Evolutionary conservation across 2,797 vertebrate species (phyloP).

Genomic region (Uromys caudimaculatus): DNA sequence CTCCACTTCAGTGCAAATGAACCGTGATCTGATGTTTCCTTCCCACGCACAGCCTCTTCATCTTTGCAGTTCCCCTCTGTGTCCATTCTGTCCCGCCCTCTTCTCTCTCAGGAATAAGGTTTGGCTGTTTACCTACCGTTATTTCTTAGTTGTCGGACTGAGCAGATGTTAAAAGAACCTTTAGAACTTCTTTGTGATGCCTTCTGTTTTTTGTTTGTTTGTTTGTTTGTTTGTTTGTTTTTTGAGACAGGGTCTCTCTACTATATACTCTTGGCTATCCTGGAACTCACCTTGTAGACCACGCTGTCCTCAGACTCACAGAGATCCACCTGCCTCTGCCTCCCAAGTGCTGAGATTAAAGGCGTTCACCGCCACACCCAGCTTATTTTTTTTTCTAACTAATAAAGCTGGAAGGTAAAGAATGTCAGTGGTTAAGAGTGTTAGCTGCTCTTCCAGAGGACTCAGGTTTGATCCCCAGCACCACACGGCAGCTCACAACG

Average conservation of each 20-base stretch:
- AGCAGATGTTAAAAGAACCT: not conserved
- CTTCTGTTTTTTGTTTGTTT: not conserved
- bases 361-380: too few relatives aligned
- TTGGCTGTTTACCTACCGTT: not conserved
- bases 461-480: not conserved
- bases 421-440: not conserved
- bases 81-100: not conserved
- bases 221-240: not conserved
- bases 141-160: not conserved
- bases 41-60: not conserved
- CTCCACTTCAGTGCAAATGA: not conserved
- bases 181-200: not conserved
- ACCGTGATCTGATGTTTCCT: not conserved
- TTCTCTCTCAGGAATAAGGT: not conserved
- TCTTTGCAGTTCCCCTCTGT: rapidly evolving
- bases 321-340: not conserved
- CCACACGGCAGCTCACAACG: not conserved
- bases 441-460: not conserved
- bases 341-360: not conserved
- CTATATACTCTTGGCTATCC: not conserved
- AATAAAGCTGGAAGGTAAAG: not conserved
- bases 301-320: not conserved
- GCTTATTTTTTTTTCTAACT: not conserved
- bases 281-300: too few relatives aligned
- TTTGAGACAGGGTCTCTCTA: not conserved